Base-by-base conservation (phyloP, 2,888 invertebrate species). In the Apodemia zela region DNA sequence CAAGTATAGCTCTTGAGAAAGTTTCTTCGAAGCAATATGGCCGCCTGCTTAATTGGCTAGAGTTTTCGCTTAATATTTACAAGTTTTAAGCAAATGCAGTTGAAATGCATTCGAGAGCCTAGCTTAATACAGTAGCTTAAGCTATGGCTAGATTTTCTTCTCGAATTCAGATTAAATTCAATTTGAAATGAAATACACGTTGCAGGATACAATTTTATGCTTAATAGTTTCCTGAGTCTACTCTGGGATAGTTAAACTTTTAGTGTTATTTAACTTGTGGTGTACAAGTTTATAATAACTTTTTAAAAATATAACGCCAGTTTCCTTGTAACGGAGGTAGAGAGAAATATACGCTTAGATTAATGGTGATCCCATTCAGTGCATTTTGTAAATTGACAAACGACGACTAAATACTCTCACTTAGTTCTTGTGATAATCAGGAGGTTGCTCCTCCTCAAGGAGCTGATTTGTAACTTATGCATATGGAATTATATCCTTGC, bases 1-100 rank as follows among this genome's bases (percentile, higher is more conserved):
- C 77, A 76, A 80, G 80, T 72, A 69, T 71, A 69, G 67, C 72
- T 65, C 73, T 77, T 68, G 71, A 75, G 75, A 84, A 87, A 87
- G 73, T 85, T 85, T 72, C 71, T 75, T 69, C 76, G 74, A 75
- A 73, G 80, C 77, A 78, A 79, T 77, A 78, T 79, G 74, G 77
- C 77, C 76, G 77, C 77, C 75, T 75, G 80, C 77, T 81, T 88
- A 87, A 88, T 89, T 88, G 87, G 87, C 77, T 79, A 75, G 80
- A 81, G 80, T 81, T 85, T 82, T 80, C 79, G 75, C 76, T 84
- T 80, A 79, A 82, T 81, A 84, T 81, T 87, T 86, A 81, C 81
- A 80, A 85, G 77, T 83, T 84, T 82, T 75, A 80, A 82, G 80
- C 78, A 80, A 85, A 84, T 80, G 76, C 76, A 80, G 76, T 78